Conservation (phyloP, 2,888 invertebrate genomes). For the Ochlodes sylvanus region DNA sequence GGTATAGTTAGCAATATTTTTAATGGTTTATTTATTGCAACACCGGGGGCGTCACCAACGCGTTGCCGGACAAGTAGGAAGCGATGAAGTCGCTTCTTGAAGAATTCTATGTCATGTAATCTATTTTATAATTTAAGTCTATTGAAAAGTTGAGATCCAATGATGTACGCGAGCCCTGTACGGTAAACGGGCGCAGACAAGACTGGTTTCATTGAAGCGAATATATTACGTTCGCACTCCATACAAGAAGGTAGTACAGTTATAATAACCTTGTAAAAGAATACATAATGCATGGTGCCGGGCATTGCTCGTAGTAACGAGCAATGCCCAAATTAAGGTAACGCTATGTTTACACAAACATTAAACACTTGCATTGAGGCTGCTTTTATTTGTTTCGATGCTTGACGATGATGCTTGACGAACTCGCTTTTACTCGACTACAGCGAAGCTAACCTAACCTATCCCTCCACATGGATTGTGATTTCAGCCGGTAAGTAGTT, state of each 20-base stretch:
- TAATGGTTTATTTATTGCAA: too few relatives aligned
- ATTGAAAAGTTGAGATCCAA: slow-evolving; percentile 1
- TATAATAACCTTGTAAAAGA: slow-evolving; percentile 22
- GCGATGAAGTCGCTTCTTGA: too few relatives aligned
- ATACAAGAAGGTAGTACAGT: slow-evolving; percentile 19
- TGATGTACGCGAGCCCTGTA: background rate
- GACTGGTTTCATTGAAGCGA: slow-evolving; percentile 26
- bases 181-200: slow-evolving; percentile 3
- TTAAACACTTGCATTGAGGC: background rate
- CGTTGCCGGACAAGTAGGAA: too few relatives aligned
- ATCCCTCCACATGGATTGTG: too few relatives aligned
- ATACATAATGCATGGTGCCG: slow-evolving; percentile 17
- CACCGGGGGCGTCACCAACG: too few relatives aligned
- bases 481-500: too few relatives aligned
- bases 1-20: too few relatives aligned
- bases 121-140: too few relatives aligned
- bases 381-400: background rate
- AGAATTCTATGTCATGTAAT: too few relatives aligned
- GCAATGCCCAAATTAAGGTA: slow-evolving; percentile 26
- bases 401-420: background rate
- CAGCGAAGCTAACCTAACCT: too few relatives aligned
- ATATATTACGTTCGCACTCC: slow-evolving; percentile 17
- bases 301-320: background rate
- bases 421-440: background rate
- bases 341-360: slow-evolving; percentile 16